phyloP scores from a whole-genome alignment of 2,113 vertebrate genomes.

The Zootoca vivipara region DNA sequence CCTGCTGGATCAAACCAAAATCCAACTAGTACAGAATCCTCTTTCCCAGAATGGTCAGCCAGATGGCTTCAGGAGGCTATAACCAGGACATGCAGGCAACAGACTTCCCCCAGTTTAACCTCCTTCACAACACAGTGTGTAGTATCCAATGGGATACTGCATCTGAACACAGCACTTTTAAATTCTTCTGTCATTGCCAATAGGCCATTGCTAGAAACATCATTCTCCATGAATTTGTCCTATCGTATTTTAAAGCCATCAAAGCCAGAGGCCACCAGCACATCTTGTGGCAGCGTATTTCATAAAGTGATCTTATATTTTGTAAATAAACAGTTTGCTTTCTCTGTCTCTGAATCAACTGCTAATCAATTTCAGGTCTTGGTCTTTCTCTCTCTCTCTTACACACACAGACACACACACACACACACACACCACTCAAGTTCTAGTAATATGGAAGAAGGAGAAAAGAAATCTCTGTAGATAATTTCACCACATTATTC shows the following conservation, averaged over 20 bases:
- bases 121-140: neutral
- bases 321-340: neutral
- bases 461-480: neutral
- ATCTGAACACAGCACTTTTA: neutral
- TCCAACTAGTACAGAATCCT: neutral
- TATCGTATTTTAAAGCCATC: neutral
- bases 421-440: neutral
- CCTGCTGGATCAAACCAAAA: neutral
- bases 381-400: no score
- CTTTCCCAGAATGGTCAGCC: neutral
- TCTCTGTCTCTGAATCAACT: neutral
- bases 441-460: neutral
- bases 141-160: neutral
- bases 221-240: neutral
- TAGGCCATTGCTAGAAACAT: neutral
- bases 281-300: neutral
- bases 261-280: neutral
- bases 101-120: neutral
- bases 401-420: no score
- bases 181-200: neutral
- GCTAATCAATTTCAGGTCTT: neutral
- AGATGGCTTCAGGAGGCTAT: neutral
- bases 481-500: neutral
- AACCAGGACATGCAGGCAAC: neutral
- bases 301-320: neutral